Percentiles rank a stretch among this genome's conserved stretches.
Evolutionary conservation across 2,113 vertebrate species (phyloP).

Genomic region (Terrapene triunguis): DNA sequence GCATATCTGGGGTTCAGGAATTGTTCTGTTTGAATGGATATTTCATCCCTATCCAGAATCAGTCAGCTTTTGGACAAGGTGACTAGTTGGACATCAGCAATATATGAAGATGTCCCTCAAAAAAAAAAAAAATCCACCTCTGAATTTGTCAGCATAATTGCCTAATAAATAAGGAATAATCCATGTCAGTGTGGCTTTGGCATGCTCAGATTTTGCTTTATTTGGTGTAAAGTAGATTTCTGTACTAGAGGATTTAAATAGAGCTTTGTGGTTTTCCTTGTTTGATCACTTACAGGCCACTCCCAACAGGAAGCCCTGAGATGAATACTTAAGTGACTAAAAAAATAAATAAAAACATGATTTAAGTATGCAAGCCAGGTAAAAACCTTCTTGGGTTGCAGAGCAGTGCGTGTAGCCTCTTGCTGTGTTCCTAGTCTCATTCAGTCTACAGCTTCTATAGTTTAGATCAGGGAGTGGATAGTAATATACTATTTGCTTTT

Average conservation of each 20-base stretch:
- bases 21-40: too few relatives aligned
- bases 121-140: too few relatives aligned
- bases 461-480: neutral
- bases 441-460: neutral
- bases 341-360: neutral
- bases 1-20: too few relatives aligned
- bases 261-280: neutral
- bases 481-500: neutral
- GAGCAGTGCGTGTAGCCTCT: neutral
- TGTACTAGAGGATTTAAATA: neutral
- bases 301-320: neutral
- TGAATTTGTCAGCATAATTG: too few relatives aligned
- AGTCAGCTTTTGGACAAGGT: too few relatives aligned
- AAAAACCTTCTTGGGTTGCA: neutral
- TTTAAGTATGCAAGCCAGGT: neutral
- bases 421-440: neutral
- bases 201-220: fast-evolving
- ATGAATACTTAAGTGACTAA: neutral
- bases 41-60: too few relatives aligned
- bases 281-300: neutral
- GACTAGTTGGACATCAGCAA: too few relatives aligned
- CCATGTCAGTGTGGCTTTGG: neutral
- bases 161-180: fast-evolving
- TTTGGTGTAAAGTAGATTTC: neutral
- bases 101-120: too few relatives aligned